A percentile compares a stretch with the other conserved stretches of the same genome.
Evolutionary conservation across 2,888 invertebrate species (phyloP).

Genomic region (Leistus spinibarbis): DNA sequence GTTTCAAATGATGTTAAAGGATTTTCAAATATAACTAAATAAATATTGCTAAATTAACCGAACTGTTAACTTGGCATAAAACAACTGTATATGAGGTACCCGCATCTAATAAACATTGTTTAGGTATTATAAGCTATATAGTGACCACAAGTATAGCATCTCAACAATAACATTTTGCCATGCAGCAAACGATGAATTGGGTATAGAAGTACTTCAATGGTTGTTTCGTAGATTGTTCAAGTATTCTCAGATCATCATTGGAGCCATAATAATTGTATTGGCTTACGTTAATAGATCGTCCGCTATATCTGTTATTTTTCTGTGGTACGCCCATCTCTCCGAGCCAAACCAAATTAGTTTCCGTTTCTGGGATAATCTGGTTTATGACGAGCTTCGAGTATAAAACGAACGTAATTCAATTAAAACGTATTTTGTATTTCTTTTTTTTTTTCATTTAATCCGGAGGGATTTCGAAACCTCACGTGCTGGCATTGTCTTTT

Average conservation of each 20-base stretch:
- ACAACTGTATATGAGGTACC: no score
- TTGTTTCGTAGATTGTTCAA: not conserved
- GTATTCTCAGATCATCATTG: not conserved
- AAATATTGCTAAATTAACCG: no score
- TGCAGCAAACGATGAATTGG: no score
- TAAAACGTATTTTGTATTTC: conserved; percentile 10
- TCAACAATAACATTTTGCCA: no score
- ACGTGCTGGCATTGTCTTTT: not conserved
- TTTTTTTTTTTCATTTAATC: conserved; percentile 6
- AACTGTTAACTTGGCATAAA: no score
- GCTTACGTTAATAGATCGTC: not conserved
- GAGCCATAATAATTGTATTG: not conserved
- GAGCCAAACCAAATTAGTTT: conserved; percentile 8
- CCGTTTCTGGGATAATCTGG: conserved; percentile 7
- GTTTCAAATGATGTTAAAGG: no score
- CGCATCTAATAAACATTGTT: no score
- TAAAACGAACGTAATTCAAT: conserved; percentile 11
- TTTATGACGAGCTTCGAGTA: not conserved
- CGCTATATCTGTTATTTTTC: not conserved
- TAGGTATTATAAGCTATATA: no score
- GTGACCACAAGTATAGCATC: no score
- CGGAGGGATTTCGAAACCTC: conserved; percentile 4
- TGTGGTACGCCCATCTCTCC: not conserved
- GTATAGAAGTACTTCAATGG: not conserved
- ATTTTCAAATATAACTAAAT: no score